Conservation (phyloP, 1,140 invertebrate species). For the Scylla paramamosain region DNA sequence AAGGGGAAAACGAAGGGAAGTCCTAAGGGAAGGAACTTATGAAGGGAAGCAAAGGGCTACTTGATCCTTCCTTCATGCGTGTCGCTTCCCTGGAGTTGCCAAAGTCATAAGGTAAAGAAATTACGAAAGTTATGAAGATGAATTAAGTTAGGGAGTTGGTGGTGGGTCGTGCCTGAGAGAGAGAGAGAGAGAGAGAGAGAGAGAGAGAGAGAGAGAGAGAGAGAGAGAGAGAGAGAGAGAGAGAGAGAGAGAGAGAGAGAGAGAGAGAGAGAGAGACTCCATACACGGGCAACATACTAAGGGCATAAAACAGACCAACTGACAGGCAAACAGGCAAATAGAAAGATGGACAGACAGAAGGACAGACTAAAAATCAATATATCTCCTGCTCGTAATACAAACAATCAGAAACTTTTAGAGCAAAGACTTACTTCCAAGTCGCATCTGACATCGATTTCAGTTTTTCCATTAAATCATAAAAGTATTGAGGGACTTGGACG, state of each 20-base stretch:
- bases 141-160: neutral
- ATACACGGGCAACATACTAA: no score
- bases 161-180: neutral
- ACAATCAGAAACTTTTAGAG: neutral
- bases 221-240: conserved; percentile 48
- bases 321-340: no score
- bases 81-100: neutral
- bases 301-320: no score
- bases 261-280: neutral
- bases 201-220: neutral
- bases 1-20: neutral
- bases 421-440: neutral
- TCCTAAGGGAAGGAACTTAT: neutral
- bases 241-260: neutral
- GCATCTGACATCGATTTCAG: conserved; percentile 22
- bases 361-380: neutral
- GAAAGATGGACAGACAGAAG: neutral
- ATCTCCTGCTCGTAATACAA: neutral
- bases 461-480: conserved; percentile 16
- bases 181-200: conserved; percentile 38
- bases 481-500: neutral
- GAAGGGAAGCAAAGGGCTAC: neutral
- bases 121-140: conserved; percentile 32
- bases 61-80: conserved; percentile 12
- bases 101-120: conserved; percentile 24